A percentile compares a stretch with the other conserved stretches of the same genome.
These are phyloP conservation scores for Aspidiotus rigidus DNA, from an alignment of 2,888 invertebrate species.

Conservation along the genomic window DNA sequence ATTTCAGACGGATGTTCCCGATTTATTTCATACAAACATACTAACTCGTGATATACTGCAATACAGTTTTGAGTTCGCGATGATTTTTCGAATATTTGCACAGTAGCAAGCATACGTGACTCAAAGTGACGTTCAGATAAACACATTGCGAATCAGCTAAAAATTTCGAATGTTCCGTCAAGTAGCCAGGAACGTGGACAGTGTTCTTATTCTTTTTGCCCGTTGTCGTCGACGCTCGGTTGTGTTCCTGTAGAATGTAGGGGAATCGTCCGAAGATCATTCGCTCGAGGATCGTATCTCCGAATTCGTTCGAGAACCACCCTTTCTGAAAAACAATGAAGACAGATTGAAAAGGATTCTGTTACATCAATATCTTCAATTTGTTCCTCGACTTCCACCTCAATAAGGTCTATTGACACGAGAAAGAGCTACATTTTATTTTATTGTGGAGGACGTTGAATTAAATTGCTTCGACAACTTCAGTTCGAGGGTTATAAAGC, in stretches of 20 bases:
- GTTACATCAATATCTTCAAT: too few species aligned
- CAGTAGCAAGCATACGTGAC: slow-evolving; percentile 17
- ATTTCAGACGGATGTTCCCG: background rate
- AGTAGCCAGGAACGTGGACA: slow-evolving; percentile 6
- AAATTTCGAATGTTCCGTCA: slow-evolving; percentile 14
- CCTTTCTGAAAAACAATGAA: slow-evolving; percentile 32
- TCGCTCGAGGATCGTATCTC: slow-evolving; percentile 33
- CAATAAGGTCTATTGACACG: too few species aligned
- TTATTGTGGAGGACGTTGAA: too few species aligned
- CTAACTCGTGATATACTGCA: slow-evolving; percentile 15
- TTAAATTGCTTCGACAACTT: too few species aligned
- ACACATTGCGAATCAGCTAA: slow-evolving; percentile 13
- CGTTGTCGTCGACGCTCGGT: background rate
- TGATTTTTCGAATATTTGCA: slow-evolving; percentile 1
- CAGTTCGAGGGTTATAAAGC: too few species aligned
- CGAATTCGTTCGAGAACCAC: slow-evolving; percentile 37
- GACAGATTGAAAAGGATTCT: background rate
- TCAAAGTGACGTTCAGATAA: slow-evolving; percentile 11
- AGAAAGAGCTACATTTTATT: too few species aligned
- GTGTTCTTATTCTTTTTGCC: background rate
- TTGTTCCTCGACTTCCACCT: too few species aligned
- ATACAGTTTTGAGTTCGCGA: slow-evolving; percentile 12
- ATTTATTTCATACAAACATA: background rate
- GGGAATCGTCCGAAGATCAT: slow-evolving; percentile 37
- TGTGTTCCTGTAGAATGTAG: slow-evolving; percentile 33